phyloP scores from a whole-genome alignment of 1,140 invertebrate genomes.

The Hypsibius dujardini region DNA sequence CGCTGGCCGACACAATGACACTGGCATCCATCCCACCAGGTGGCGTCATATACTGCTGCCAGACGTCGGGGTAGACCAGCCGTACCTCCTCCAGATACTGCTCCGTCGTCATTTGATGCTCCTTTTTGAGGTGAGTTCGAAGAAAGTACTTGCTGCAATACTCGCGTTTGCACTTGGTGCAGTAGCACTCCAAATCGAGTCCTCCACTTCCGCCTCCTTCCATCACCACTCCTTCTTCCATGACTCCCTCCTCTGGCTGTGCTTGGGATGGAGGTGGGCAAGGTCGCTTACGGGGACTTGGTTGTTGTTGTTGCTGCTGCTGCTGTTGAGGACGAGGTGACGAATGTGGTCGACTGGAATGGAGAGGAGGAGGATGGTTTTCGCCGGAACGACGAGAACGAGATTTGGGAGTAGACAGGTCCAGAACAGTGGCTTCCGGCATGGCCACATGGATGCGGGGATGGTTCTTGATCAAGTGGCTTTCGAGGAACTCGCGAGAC shows the following conservation, averaged over 20 bases:
- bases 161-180: constrained; percentile 82
- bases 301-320: no score
- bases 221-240: background rate
- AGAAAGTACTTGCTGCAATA: constrained; percentile 87
- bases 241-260: no score
- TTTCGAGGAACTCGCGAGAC: background rate
- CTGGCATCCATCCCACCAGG: background rate
- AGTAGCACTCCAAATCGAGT: constrained; percentile 39
- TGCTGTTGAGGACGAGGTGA: no score
- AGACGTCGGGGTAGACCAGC: background rate
- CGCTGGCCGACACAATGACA: background rate
- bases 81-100: constrained; percentile 37
- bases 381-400: background rate
- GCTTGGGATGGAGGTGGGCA: no score
- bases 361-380: background rate
- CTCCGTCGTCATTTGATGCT: constrained; percentile 85
- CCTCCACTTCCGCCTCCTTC: background rate
- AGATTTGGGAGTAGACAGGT: constrained; percentile 9
- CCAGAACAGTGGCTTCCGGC: background rate
- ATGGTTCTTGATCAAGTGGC: background rate
- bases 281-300: no score
- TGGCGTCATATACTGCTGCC: background rate
- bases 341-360: background rate
- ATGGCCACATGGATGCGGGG: background rate
- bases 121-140: constrained; percentile 89